Evolutionary conservation across 2,113 vertebrate genomes (phyloP).

Genomic region (Zosterops borbonicus): DNA sequence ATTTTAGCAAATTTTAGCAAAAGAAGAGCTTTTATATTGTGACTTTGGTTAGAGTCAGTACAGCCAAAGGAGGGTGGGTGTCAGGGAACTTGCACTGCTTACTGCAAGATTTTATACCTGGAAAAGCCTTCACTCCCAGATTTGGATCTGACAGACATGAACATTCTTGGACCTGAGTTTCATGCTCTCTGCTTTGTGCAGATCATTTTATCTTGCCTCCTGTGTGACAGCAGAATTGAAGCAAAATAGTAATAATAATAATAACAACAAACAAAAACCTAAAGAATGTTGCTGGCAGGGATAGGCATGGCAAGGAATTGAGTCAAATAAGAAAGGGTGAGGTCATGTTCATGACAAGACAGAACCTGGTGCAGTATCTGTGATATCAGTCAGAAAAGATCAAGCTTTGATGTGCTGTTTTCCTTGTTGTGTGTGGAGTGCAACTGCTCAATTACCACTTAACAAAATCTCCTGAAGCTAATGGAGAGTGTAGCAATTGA

Average conservation of each 20-base stretch:
- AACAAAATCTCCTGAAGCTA: background rate
- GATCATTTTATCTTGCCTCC: background rate
- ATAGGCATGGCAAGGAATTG: background rate
- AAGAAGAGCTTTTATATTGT: background rate
- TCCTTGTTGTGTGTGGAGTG: background rate
- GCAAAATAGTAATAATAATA: too few relatives aligned
- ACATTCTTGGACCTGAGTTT: background rate
- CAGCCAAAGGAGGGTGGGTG: background rate
- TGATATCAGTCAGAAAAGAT: background rate
- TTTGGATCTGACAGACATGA: background rate
- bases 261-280: background rate
- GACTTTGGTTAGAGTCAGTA: background rate
- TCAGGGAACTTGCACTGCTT: background rate
- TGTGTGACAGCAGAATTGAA: background rate
- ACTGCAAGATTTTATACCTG: background rate
- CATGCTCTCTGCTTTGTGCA: background rate
- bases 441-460: background rate
- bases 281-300: background rate
- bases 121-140: background rate
- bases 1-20: background rate
- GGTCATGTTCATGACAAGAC: conserved; percentile 15
- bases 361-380: background rate
- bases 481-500: background rate
- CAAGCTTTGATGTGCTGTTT: background rate
- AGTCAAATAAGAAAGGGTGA: background rate